A percentile compares a stretch with the other conserved stretches of the same genome.
phyloP scores from a whole-genome alignment of 2,113 vertebrate species.

The Callorhinus ursinus region DNA sequence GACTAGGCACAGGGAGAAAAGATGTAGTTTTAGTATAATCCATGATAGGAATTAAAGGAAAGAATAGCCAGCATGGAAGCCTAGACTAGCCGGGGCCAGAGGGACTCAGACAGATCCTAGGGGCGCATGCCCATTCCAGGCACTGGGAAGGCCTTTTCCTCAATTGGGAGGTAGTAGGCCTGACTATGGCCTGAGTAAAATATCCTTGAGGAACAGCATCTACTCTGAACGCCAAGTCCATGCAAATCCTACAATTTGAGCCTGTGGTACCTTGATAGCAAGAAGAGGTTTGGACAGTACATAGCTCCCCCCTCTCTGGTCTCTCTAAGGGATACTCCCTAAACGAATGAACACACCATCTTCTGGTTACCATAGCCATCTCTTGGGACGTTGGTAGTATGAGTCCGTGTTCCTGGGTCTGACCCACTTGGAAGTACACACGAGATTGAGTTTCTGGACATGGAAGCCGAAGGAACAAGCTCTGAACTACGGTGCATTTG shows the following conservation, averaged over 20 bases:
- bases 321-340: not conserved
- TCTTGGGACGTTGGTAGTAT: not conserved
- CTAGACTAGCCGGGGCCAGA: not conserved
- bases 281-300: not conserved
- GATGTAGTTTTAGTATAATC: not conserved
- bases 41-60: not conserved
- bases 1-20: not conserved
- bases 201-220: not conserved
- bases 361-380: not conserved
- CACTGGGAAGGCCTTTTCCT: not conserved
- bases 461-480: not conserved
- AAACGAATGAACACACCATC: not conserved
- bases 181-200: not conserved
- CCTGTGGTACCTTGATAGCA: not conserved
- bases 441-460: not conserved
- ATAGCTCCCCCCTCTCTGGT: too few species aligned
- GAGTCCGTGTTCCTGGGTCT: not conserved
- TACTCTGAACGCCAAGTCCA: constrained; percentile 10
- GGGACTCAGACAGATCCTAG: not conserved
- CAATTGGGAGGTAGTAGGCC: fast-evolving
- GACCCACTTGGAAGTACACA: not conserved
- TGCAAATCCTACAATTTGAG: not conserved
- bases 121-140: not conserved
- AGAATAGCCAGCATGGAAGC: not conserved
- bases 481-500: not conserved